Percentiles rank a stretch among this genome's conserved stretches.
phyloP scores from a whole-genome alignment of 2,888 invertebrate species.

The Nasonia oneida region DNA sequence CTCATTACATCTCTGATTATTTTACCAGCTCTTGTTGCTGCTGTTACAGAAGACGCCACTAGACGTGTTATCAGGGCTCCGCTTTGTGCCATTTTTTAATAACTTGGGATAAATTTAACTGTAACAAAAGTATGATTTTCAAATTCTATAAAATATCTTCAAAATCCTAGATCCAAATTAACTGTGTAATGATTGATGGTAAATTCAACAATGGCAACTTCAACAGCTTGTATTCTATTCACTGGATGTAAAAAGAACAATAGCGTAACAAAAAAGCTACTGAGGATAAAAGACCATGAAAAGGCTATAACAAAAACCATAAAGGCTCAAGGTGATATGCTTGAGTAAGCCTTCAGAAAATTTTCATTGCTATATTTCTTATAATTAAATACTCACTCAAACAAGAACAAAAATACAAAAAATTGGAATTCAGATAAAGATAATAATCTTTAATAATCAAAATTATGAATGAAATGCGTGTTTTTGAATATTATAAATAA shows the following conservation, averaged over 20 bases:
- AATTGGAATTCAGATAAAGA: background rate
- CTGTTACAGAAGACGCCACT: slow-evolving; percentile 89
- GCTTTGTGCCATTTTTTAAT: slow-evolving; percentile 82
- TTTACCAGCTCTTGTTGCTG: slow-evolving; percentile 91
- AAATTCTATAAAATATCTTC: background rate
- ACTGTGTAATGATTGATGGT: background rate
- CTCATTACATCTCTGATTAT: slow-evolving; percentile 95
- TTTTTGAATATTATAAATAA: background rate
- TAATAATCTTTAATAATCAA: background rate
- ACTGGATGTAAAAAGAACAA: background rate
- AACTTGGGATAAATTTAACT: background rate
- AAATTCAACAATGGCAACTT: background rate
- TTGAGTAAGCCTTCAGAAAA: background rate
- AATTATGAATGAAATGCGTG: background rate
- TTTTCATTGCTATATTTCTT: background rate
- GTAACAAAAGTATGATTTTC: slow-evolving; percentile 6
- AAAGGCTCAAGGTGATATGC: background rate
- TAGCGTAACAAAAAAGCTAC: background rate
- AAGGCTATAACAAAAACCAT: slow-evolving; percentile 1
- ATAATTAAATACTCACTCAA: background rate
- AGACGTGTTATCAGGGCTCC: slow-evolving; percentile 85
- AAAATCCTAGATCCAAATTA: background rate
- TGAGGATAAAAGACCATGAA: background rate
- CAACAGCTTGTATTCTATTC: background rate
- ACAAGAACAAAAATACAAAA: background rate